Conservation (phyloP, 2,888 invertebrate species). For the Drepanosiphum platanoidis region DNA sequence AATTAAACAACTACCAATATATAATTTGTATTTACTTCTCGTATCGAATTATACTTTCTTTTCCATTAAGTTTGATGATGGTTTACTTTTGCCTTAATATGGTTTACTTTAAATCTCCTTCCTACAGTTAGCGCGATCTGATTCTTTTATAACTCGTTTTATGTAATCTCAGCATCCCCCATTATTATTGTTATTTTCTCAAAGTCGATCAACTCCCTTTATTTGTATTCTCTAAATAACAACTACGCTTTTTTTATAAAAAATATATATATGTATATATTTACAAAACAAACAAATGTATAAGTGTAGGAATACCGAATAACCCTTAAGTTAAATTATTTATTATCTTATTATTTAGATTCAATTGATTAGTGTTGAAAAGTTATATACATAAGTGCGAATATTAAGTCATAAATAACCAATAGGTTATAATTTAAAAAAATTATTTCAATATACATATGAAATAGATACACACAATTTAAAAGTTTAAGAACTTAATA, state of each 20-base stretch:
- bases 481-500: too few species aligned
- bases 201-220: background rate
- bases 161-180: background rate
- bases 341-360: background rate
- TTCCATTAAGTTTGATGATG: background rate
- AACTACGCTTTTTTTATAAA: background rate
- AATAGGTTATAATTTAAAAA: too few species aligned
- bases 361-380: background rate
- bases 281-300: background rate
- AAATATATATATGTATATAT: background rate
- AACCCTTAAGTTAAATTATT: background rate
- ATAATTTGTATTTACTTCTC: conserved; percentile 7
- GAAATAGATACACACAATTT: too few species aligned
- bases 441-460: too few species aligned
- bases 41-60: background rate
- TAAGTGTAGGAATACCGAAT: background rate
- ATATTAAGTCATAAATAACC: background rate
- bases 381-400: background rate
- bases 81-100: background rate
- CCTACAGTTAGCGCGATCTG: background rate
- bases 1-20: background rate
- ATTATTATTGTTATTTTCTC: conserved; percentile 1
- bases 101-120: conserved; percentile 2
- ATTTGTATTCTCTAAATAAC: background rate
- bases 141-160: conserved; percentile 1